Evolutionary conservation across 2,888 invertebrate genomes (phyloP).

Genomic region (Glomeris marginata): DNA sequence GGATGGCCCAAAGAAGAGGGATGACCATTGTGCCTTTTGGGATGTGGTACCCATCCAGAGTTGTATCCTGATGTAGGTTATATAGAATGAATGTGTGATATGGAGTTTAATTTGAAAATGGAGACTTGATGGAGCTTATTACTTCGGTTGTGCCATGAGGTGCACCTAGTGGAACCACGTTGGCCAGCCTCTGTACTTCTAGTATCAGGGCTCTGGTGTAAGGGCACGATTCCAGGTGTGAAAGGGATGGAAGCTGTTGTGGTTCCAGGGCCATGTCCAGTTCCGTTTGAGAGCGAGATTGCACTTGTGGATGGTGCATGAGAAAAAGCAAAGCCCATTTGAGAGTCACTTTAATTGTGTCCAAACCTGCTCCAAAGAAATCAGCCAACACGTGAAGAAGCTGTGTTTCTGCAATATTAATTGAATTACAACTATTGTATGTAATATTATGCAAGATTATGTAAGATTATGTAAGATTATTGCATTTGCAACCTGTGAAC

Average conservation of each 20-base stretch:
- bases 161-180: constrained; percentile 67
- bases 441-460: background rate
- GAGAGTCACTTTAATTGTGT: constrained; percentile 63
- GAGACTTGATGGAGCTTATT: background rate
- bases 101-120: background rate
- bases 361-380: constrained; percentile 70
- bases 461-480: constrained; percentile 26
- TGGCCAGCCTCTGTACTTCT: constrained; percentile 61
- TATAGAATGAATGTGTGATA: too few species aligned
- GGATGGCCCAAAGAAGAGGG: constrained; percentile 63
- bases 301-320: constrained; percentile 48
- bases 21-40: constrained; percentile 56
- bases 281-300: constrained; percentile 29
- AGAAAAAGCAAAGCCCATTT: constrained; percentile 68
- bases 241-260: constrained; percentile 38
- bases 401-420: constrained; percentile 41
- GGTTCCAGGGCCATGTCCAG: constrained; percentile 22
- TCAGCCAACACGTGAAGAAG: constrained; percentile 60
- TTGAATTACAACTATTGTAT: background rate
- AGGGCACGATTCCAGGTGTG: constrained; percentile 40
- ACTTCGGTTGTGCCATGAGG: constrained; percentile 58
- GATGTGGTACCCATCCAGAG: constrained; percentile 45
- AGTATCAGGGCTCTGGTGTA: constrained; percentile 56
- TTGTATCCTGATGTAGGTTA: constrained; percentile 36
- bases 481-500: constrained; percentile 33